phyloP scores from a whole-genome alignment of 1,140 invertebrate genomes.

The Temnothorax longispinosus region DNA sequence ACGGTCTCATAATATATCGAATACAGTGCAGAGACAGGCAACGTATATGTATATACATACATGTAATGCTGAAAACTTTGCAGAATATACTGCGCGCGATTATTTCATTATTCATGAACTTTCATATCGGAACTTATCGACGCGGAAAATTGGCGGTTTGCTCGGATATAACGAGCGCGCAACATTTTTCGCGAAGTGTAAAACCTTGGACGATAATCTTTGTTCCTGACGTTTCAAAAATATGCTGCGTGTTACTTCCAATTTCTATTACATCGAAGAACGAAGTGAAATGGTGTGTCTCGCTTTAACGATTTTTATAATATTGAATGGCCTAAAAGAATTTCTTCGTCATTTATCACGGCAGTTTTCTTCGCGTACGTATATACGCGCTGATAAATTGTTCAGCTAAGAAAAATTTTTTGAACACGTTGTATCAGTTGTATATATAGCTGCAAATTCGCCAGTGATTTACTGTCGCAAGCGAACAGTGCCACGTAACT shows the following conservation, averaged over 20 bases:
- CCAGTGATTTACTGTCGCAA: not conserved
- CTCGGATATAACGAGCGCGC: not conserved
- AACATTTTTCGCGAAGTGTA: not conserved
- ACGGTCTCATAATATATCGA: not conserved
- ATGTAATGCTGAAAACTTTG: constrained; percentile 14
- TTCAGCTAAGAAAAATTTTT: not conserved
- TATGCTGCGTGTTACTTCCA: not conserved
- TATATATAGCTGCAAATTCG: not conserved
- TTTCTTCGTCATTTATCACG: not conserved
- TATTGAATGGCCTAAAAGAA: not conserved
- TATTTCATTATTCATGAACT: constrained; percentile 18
- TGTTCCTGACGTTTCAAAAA: constrained; percentile 2
- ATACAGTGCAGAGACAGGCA: not conserved
- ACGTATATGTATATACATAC: not conserved
- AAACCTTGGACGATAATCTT: constrained; percentile 23
- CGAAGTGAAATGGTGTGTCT: not conserved
- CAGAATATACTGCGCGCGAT: not conserved
- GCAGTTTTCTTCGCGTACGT: not conserved
- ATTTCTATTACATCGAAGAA: not conserved
- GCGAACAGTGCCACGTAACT: not conserved
- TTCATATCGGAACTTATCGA: constrained; percentile 19
- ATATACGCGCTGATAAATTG: constrained; percentile 19
- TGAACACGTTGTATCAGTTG: not conserved
- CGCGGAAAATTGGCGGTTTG: constrained; percentile 24
- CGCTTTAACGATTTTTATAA: not conserved